Base-by-base conservation (phyloP, 1,140 invertebrate species). In the Drosophila pachea region DNA sequence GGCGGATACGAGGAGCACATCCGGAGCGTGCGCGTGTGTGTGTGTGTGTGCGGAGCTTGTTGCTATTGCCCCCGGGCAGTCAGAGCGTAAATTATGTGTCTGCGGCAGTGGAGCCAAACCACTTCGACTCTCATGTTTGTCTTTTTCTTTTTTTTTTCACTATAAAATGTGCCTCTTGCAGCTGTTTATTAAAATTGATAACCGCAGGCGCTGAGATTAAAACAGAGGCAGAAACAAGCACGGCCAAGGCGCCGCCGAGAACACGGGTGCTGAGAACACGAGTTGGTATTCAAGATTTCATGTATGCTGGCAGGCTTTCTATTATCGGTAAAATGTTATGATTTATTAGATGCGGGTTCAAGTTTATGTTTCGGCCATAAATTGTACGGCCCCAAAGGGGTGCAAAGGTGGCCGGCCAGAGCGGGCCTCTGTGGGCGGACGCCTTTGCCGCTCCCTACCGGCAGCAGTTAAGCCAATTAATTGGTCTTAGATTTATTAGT, bases 381-480 rank as follows among this genome's bases (percentile, higher is more conserved):
- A 83, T 83, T 83, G 73, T 58, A 3, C 22, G 22, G 52, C 75
- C 67, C 75, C 75, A 72, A 58, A 55, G 11, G 32, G 63, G 52
- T 29, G 52, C 56, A 64, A 35, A 54, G 70, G 75, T 60, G 38
- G 29, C 29, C 29, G 2, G 6, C 12, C 40, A 43, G 2, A 42
- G 22, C 8, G 12, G 12, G 16, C 16, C 47, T 50, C 54, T 22
- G 22, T 22, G 22, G 3, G 3, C 29, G 60, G 42, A 54, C 40
- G 52, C 36, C 62, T 38, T 62, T 40, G 38, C 58, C 48, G 48
- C 71, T 49, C 56, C 36, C 73, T 64, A 59, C 76, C 76, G 69
- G 72, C 74, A 78, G 71, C 79, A 84, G 76, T 84, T 83, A 83
- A 84, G 79, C 84, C 79, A 84, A 83, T 83, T 83, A 83, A 83